A percentile compares a stretch with the other conserved stretches of the same genome.
phyloP scores from a whole-genome alignment of 2,888 invertebrate species.

The Drosophila sordidula region DNA sequence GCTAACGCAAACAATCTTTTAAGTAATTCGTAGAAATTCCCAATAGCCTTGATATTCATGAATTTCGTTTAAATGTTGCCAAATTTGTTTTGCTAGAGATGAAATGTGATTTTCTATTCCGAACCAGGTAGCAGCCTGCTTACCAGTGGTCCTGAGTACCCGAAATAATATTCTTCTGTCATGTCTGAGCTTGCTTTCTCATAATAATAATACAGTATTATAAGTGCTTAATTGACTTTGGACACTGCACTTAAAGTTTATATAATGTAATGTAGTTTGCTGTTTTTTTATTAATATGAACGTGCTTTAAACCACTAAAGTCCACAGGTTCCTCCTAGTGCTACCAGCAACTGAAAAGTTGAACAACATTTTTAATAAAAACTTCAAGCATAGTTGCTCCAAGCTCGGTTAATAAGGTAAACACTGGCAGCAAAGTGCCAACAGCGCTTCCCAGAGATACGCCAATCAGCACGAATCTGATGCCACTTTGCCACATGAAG shows the following conservation, averaged over 20 bases:
- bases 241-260: constrained; percentile 2
- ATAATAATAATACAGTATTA: too few relatives aligned
- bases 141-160: too few relatives aligned
- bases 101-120: too few relatives aligned
- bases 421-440: constrained; percentile 10
- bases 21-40: too few relatives aligned
- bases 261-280: constrained; percentile 1
- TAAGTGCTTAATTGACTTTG: background rate
- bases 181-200: too few relatives aligned
- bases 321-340: constrained; percentile 5
- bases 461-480: constrained; percentile 56
- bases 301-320: background rate
- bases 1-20: too few relatives aligned
- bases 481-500: constrained; percentile 18
- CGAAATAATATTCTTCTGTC: too few relatives aligned
- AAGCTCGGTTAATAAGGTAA: constrained; percentile 25
- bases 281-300: background rate
- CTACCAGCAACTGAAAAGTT: constrained; percentile 6
- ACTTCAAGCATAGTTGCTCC: constrained; percentile 17
- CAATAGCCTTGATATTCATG: too few relatives aligned
- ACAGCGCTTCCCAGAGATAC: constrained; percentile 19
- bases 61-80: too few relatives aligned
- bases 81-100: too few relatives aligned
- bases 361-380: constrained; percentile 55
- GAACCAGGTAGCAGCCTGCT: too few relatives aligned